Evolutionary conservation across 2,113 vertebrate genomes (phyloP).

Genomic region (Anguilla japonica): DNA sequence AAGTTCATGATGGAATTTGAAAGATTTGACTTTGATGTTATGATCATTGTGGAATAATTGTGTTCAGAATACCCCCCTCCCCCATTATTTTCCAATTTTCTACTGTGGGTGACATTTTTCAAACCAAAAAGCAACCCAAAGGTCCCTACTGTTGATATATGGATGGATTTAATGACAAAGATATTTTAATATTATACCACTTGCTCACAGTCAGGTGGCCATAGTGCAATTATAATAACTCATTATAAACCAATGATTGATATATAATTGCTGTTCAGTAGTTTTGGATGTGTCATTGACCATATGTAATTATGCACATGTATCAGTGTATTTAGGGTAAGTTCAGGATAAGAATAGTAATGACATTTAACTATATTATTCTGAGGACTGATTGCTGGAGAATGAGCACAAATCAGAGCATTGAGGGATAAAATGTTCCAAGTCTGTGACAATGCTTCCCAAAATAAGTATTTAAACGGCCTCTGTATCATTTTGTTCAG

Average conservation of each 20-base stretch:
- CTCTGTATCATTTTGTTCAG: too few relatives aligned
- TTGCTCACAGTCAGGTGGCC: not conserved
- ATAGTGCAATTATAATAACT: not conserved
- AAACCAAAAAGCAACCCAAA: not conserved
- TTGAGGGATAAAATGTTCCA: not conserved
- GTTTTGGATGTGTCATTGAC: not conserved
- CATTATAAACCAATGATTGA: not conserved
- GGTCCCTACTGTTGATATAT: not conserved
- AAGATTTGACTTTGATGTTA: not conserved
- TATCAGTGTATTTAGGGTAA: not conserved
- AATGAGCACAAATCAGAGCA: not conserved
- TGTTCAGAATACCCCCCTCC: not conserved
- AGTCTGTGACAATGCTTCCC: too few relatives aligned
- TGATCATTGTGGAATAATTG: not conserved
- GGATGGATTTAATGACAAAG: too few relatives aligned
- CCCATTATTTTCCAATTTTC: not conserved
- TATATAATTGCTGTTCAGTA: not conserved
- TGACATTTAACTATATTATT: not conserved
- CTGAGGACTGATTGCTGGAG: not conserved
- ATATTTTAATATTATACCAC: not conserved
- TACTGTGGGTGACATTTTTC: not conserved
- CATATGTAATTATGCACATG: not conserved
- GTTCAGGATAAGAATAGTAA: not conserved
- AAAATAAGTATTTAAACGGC: too few relatives aligned
- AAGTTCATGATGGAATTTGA: not conserved